These are phyloP conservation scores for Sylvilagus floridanus DNA, from an alignment of 2,797 vertebrate genomes.

Conservation along the genomic window DNA sequence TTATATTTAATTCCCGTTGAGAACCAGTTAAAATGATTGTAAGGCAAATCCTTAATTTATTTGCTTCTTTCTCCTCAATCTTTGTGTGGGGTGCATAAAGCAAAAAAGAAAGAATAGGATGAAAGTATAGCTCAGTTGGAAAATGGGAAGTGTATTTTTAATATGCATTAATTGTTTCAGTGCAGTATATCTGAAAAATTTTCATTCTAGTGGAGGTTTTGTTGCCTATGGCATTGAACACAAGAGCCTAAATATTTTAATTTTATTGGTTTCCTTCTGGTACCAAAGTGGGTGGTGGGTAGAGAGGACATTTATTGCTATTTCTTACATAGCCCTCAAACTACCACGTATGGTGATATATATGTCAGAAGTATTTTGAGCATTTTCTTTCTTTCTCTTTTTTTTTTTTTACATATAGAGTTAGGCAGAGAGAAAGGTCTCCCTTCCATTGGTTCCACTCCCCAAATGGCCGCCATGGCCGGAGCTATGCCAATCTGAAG, in stretches of 20 bases:
- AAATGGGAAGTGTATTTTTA: constrained; percentile 26
- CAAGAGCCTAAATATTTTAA: constrained; percentile 24
- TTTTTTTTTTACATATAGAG: too few species aligned
- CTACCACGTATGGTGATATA: neutral
- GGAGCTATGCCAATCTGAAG: too few species aligned
- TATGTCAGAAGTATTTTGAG: constrained; percentile 62
- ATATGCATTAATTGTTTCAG: constrained; percentile 26
- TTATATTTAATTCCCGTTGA: constrained; percentile 35
- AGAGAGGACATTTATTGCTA: neutral
- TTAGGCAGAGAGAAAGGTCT: too few species aligned
- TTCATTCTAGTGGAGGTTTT: neutral
- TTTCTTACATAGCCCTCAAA: constrained; percentile 1
- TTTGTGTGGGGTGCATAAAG: neutral
- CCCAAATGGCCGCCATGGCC: too few species aligned
- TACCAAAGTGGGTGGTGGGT: neutral
- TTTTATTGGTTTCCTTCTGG: constrained; percentile 6
- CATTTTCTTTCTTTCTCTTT: neutral
- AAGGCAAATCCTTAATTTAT: constrained; percentile 33
- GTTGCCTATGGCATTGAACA: constrained; percentile 39
- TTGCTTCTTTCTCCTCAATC: constrained; percentile 8
- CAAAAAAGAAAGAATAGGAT: neutral
- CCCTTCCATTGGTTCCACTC: too few species aligned
- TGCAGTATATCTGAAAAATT: constrained; percentile 1
- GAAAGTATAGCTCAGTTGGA: neutral
- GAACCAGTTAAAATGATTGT: constrained; percentile 47